Conservation (phyloP, 1,140 invertebrate species). For the Drepana arcuata region DNA sequence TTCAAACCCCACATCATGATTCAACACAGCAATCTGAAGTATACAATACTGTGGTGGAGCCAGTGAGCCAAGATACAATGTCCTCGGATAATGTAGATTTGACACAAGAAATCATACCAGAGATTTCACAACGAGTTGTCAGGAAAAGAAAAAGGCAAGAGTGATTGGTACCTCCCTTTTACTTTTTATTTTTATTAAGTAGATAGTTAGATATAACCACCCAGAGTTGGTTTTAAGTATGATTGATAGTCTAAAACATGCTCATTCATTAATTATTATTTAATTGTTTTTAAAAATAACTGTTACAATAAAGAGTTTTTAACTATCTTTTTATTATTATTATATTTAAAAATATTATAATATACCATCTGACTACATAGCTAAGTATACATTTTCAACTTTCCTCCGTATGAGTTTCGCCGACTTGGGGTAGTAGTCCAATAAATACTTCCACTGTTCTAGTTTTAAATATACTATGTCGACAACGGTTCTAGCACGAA, state of each 20-base stretch:
- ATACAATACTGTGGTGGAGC: conserved; percentile 9
- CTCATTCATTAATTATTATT: too few relatives aligned
- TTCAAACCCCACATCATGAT: conserved; percentile 14
- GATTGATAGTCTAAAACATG: too few relatives aligned
- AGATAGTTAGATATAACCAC: too few relatives aligned
- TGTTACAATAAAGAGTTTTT: too few relatives aligned
- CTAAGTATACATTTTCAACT: conserved; percentile 60
- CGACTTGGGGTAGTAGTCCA: conserved; percentile 61
- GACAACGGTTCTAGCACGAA: conserved; percentile 60
- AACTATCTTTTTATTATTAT: too few relatives aligned
- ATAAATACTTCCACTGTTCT: conserved; percentile 61
- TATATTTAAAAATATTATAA: too few relatives aligned
- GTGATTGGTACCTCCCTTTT: too few relatives aligned
- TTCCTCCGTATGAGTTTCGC: conserved; percentile 51
- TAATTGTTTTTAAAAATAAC: too few relatives aligned
- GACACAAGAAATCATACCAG: conserved; percentile 32
- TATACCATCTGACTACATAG: conserved; percentile 21
- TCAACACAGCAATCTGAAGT: conserved; percentile 10
- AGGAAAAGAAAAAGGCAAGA: conserved; percentile 32
- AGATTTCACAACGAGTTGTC: conserved; percentile 33
- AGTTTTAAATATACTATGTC: conserved; percentile 59
- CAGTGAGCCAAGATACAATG: too few relatives aligned
- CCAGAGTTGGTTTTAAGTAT: too few relatives aligned
- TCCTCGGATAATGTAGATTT: conserved; percentile 7
- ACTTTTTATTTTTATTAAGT: too few relatives aligned